A percentile compares a stretch with the other conserved stretches of the same genome.
These are phyloP conservation scores for Tamias sibiricus DNA, from an alignment of 2,113 vertebrate genomes.

Conservation along the genomic window DNA sequence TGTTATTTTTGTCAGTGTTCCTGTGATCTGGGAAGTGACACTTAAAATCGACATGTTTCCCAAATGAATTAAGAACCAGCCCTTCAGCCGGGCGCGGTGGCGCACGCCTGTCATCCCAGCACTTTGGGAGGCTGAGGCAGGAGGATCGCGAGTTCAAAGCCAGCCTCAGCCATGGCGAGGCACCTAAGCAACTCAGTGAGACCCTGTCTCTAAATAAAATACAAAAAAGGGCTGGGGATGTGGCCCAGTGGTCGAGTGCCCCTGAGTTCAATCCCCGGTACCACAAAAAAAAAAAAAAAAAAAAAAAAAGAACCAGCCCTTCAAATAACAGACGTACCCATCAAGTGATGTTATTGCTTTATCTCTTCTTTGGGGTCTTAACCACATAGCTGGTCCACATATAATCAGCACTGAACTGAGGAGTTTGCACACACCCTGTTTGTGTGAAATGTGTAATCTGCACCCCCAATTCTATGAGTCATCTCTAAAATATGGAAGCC, in stretches of 20 bases:
- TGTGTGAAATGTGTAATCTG: no score
- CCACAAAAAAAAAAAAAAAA: no score
- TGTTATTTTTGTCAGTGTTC: neutral
- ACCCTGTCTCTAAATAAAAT: no score
- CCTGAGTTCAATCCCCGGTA: no score
- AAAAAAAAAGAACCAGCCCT: neutral
- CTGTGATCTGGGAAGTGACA: neutral
- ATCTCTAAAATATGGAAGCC: neutral
- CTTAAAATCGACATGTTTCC: neutral
- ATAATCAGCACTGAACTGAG: accelerated
- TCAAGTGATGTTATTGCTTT: accelerated
- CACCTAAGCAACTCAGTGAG: no score
- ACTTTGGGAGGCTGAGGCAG: no score
- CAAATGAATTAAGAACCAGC: neutral
- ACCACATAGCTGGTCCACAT: accelerated
- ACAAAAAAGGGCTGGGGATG: no score
- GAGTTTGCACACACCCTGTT: accelerated
- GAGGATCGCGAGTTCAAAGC: no score
- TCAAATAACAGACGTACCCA: neutral
- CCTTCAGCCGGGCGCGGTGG: no score
- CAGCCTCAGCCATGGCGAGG: no score
- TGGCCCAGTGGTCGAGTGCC: no score
- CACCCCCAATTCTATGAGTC: neutral
- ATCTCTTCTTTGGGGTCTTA: neutral
- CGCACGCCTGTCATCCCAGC: no score